Conservation (phyloP, 2,888 invertebrate species). For the Amiota mariae region DNA sequence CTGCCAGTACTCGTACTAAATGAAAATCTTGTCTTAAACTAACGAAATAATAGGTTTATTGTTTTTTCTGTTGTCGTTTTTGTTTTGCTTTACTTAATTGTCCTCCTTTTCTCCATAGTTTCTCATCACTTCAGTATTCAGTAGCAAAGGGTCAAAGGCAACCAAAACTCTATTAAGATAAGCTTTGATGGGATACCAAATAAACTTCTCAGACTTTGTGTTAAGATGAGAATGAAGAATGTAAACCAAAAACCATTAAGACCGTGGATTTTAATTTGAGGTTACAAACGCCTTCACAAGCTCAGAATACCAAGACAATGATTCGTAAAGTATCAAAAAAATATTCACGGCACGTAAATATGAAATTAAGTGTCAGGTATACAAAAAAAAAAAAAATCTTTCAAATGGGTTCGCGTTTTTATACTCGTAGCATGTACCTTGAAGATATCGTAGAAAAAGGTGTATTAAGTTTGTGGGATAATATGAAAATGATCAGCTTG, state of each 20-base stretch:
- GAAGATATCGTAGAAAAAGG: no score
- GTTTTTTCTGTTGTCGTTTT: no score
- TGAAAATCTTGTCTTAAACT: slow-evolving; percentile 47
- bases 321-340: slow-evolving; percentile 15
- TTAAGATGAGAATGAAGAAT: slow-evolving; percentile 34
- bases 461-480: no score
- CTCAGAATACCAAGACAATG: neutral
- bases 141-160: slow-evolving; percentile 14
- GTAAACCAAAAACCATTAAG: slow-evolving; percentile 26
- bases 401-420: neutral
- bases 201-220: slow-evolving; percentile 37
- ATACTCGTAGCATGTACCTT: neutral
- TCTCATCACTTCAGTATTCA: no score
- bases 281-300: slow-evolving; percentile 6
- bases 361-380: slow-evolving; percentile 41
- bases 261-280: slow-evolving; percentile 23
- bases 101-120: no score
- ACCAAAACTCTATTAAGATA: slow-evolving; percentile 13
- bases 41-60: no score
- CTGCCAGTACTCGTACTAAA: slow-evolving; percentile 45
- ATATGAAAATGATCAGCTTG: no score
- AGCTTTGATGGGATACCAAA: slow-evolving; percentile 26
- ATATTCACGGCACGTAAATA: slow-evolving; percentile 49
- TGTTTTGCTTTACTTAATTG: no score
- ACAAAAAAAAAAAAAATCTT: slow-evolving; percentile 1